A percentile compares a stretch with the other conserved stretches of the same genome.
Conservation (phyloP, 2,113 vertebrate species). For the Xenopus borealis region DNA sequence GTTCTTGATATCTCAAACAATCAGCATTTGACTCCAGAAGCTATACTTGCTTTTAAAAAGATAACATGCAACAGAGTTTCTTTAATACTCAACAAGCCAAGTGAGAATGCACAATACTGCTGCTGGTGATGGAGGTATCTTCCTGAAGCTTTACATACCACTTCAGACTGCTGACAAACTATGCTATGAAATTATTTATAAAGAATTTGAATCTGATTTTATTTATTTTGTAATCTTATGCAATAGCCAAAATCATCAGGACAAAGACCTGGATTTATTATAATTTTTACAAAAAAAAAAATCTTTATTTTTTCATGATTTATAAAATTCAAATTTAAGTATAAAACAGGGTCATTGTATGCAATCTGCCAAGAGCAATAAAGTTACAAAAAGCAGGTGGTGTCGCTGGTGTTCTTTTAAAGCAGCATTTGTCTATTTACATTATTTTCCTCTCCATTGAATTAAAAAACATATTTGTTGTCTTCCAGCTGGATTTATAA, state of each 20-base stretch:
- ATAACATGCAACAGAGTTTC: slow-evolving; percentile 33
- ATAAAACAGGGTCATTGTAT: neutral
- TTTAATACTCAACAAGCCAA: slow-evolving; percentile 25
- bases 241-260: neutral
- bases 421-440: too few relatives aligned
- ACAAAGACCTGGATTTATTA: neutral
- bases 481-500: too few relatives aligned
- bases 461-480: too few relatives aligned
- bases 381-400: neutral
- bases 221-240: neutral
- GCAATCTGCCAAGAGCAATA: neutral
- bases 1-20: neutral
- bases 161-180: neutral
- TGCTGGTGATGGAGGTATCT: neutral
- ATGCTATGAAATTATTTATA: neutral
- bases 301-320: neutral
- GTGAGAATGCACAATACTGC: slow-evolving; percentile 25
- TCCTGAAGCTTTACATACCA: neutral
- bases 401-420: neutral
- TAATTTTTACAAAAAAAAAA: neutral
- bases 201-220: neutral
- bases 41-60: slow-evolving; percentile 24
- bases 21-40: neutral
- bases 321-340: neutral
- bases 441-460: too few relatives aligned